Conservation (phyloP, 2,888 invertebrate species). For the Synanthedon formicaeformis region DNA sequence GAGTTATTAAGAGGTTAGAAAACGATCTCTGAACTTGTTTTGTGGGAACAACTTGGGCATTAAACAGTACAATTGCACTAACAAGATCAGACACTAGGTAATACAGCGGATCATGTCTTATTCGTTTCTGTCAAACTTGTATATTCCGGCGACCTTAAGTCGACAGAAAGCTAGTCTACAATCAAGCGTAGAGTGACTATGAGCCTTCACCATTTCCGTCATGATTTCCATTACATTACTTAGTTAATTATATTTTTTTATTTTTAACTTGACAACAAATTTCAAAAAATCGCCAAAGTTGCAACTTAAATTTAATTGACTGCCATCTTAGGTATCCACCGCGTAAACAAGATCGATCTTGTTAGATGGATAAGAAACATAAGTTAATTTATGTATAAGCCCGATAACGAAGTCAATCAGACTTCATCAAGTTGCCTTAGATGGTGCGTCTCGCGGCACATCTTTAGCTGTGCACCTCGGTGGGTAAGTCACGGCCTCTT, state of each 20-base stretch:
- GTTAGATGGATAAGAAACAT: neutral
- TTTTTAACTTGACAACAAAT: too few species aligned
- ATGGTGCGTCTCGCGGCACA: slow-evolving; percentile 34
- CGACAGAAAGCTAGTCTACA: neutral
- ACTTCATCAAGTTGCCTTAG: slow-evolving; percentile 40
- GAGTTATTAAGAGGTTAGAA: too few species aligned
- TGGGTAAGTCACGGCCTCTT: slow-evolving; percentile 54
- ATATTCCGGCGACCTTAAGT: slow-evolving; percentile 1
- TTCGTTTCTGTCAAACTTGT: slow-evolving; percentile 13
- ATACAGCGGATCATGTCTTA: slow-evolving; percentile 31
- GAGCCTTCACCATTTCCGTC: too few species aligned
- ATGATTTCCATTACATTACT: too few species aligned
- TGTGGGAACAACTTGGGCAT: neutral
- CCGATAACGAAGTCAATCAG: slow-evolving; percentile 49
- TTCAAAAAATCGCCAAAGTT: too few species aligned
- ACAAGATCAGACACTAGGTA: slow-evolving; percentile 37
- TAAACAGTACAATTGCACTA: slow-evolving; percentile 37
- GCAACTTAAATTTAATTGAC: too few species aligned
- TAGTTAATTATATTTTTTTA: too few species aligned
- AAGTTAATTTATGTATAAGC: slow-evolving; percentile 13
- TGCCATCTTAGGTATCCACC: too few species aligned
- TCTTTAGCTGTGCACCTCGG: slow-evolving; percentile 32
- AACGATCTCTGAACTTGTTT: neutral
- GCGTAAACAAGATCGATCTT: neutral
- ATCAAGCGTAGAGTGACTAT: too few species aligned